Conservation (phyloP, 2,113 vertebrate genomes). For the Ornithorhynchus anatinus region DNA sequence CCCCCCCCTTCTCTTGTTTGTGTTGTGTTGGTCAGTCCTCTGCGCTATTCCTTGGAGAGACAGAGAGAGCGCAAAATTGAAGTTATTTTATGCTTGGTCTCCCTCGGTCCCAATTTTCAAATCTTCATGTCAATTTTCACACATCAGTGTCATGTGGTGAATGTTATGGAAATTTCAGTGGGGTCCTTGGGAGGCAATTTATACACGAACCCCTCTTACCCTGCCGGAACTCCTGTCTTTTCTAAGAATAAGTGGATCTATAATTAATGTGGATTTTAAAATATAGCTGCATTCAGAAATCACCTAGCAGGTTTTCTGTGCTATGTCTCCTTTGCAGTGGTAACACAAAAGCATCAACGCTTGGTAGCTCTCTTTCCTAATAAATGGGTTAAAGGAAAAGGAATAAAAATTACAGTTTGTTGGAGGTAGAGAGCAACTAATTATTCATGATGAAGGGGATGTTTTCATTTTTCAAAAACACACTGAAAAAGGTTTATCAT, state of each 20-base stretch:
- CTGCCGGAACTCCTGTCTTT: constrained; percentile 57
- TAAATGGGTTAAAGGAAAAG: constrained; percentile 59
- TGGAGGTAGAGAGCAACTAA: constrained; percentile 61
- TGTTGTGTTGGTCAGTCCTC: constrained; percentile 94
- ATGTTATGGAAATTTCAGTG: constrained; percentile 82
- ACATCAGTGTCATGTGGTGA: constrained; percentile 92
- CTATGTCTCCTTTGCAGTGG: constrained; percentile 19
- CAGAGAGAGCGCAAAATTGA: constrained; percentile 87
- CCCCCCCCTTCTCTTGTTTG: constrained; percentile 84
- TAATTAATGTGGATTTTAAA: constrained; percentile 78
- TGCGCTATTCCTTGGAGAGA: constrained; percentile 92
- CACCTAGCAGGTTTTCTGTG: constrained; percentile 35
- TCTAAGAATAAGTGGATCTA: constrained; percentile 66
- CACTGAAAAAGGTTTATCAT: constrained; percentile 67
- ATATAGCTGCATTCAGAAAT: constrained; percentile 39
- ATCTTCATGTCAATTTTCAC: constrained; percentile 98
- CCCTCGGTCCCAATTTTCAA: constrained; percentile 98
- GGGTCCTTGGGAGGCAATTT: constrained; percentile 79
- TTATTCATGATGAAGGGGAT: constrained; percentile 62
- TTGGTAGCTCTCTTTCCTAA: constrained; percentile 8
- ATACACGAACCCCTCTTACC: constrained; percentile 57
- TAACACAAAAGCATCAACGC: constrained; percentile 49
- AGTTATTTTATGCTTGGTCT: constrained; percentile 99
- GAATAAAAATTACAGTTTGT: constrained; percentile 61
- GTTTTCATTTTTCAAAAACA: constrained; percentile 61